These are phyloP conservation scores for fruit fly (Drosophila melanogaster) DNA, from an alignment of 1,140 invertebrate species.

Conservation along the genomic window DNA sequence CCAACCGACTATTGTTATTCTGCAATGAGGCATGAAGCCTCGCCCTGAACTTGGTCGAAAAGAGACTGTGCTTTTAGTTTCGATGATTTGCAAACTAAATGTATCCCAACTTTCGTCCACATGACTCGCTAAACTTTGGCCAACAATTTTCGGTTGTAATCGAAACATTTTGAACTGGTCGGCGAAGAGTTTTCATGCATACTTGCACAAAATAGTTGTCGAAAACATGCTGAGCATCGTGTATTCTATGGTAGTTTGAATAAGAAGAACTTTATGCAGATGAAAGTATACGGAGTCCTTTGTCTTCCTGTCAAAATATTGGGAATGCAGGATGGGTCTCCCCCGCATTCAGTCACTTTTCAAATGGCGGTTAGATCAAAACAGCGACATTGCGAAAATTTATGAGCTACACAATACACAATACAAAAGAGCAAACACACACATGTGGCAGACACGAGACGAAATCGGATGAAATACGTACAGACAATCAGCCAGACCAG, in stretches of 20 bases:
- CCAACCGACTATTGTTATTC: constrained; percentile 48
- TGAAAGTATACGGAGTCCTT: constrained; percentile 31
- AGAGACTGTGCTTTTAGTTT: not conserved
- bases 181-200: constrained; percentile 50
- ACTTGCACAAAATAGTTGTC: constrained; percentile 67
- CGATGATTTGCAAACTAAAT: constrained; percentile 35
- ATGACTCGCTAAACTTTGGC: constrained; percentile 47
- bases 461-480: constrained; percentile 10
- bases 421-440: constrained; percentile 42
- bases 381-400: constrained; percentile 51
- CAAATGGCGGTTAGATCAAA: constrained; percentile 58
- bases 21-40: constrained; percentile 63
- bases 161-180: constrained; percentile 60
- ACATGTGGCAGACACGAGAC: constrained; percentile 57
- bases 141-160: constrained; percentile 66
- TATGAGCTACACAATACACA: constrained; percentile 39
- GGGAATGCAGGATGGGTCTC: not conserved
- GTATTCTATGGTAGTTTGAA: constrained; percentile 7
- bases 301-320: constrained; percentile 56
- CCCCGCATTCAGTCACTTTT: constrained; percentile 16
- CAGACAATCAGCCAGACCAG: constrained; percentile 3
- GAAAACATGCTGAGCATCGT: constrained; percentile 37
- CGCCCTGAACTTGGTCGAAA: constrained; percentile 31
- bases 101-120: constrained; percentile 26
- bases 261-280: constrained; percentile 35